Evolutionary conservation across 1,140 invertebrate species (phyloP).

Genomic region (Hirudo medicinalis): DNA sequence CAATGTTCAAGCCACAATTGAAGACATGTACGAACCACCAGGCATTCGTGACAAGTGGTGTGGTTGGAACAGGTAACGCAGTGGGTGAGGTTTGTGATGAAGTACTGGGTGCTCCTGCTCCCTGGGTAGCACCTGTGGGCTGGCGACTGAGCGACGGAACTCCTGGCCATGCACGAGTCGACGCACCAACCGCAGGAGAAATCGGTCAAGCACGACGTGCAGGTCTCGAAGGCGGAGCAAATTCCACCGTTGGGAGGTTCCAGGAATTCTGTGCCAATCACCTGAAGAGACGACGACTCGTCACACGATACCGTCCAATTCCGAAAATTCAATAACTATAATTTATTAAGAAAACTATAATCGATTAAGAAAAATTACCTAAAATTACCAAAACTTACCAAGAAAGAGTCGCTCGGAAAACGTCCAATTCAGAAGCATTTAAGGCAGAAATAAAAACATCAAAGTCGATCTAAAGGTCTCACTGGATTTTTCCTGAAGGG

Average conservation of each 20-base stretch:
- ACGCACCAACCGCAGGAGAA: constrained; percentile 75
- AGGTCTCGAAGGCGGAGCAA: constrained; percentile 67
- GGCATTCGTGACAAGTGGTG: constrained; percentile 31
- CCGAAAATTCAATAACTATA: neutral
- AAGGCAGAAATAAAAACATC: neutral
- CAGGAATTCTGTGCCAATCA: constrained; percentile 57
- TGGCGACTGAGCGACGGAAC: constrained; percentile 24
- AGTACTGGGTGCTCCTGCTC: constrained; percentile 52
- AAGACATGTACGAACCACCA: constrained; percentile 25
- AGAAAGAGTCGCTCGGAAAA: neutral
- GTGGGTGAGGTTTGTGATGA: constrained; percentile 61
- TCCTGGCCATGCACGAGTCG: constrained; percentile 31
- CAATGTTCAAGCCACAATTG: neutral
- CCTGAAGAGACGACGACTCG: neutral
- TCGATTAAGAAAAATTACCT: neutral
- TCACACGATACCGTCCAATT: neutral
- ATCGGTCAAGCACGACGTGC: constrained; percentile 73
- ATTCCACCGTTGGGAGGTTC: constrained; percentile 58
- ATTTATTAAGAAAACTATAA: neutral
- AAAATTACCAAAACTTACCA: neutral
- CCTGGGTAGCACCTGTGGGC: constrained; percentile 6
- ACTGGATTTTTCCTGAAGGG: neutral
- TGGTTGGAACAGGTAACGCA: constrained; percentile 71
- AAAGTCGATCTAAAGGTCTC: neutral
- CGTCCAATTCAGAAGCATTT: neutral